A percentile compares a stretch with the other conserved stretches of the same genome.
Conservation (phyloP, 2,797 vertebrate species). For the Mus caroli region DNA sequence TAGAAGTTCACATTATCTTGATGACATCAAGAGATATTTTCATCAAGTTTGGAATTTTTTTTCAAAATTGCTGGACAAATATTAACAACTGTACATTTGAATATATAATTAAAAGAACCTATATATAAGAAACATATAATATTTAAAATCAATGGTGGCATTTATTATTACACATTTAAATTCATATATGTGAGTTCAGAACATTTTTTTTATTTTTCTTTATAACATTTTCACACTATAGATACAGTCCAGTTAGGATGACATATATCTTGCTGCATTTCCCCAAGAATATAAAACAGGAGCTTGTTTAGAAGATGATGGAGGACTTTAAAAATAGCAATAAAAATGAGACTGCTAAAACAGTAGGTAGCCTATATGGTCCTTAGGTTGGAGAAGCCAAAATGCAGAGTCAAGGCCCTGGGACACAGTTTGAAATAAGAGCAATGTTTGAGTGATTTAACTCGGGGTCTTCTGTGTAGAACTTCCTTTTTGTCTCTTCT, state of each 20-base stretch:
- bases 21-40: constrained; percentile 28
- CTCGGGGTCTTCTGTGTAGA: not conserved
- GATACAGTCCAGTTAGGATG: not conserved
- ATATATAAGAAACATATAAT: not conserved
- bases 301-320: not conserved
- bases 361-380: rapidly evolving
- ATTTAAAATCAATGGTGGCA: not conserved
- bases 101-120: not conserved
- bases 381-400: not conserved
- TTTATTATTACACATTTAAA: not conserved
- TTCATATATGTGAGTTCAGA: not conserved
- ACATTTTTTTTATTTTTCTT: constrained; percentile 54
- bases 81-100: not conserved
- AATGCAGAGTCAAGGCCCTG: not conserved
- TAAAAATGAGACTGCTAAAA: not conserved
- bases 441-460: too few relatives aligned
- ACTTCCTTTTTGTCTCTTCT: not conserved
- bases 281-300: not conserved
- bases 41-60: not conserved
- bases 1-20: not conserved
- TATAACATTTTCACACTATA: not conserved
- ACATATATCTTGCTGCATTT: not conserved
- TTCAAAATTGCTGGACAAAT: constrained; percentile 37
- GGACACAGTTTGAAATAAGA: not conserved
- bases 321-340: not conserved